Conservation (phyloP, 1,140 invertebrate species). For the Achatina immaculata region DNA sequence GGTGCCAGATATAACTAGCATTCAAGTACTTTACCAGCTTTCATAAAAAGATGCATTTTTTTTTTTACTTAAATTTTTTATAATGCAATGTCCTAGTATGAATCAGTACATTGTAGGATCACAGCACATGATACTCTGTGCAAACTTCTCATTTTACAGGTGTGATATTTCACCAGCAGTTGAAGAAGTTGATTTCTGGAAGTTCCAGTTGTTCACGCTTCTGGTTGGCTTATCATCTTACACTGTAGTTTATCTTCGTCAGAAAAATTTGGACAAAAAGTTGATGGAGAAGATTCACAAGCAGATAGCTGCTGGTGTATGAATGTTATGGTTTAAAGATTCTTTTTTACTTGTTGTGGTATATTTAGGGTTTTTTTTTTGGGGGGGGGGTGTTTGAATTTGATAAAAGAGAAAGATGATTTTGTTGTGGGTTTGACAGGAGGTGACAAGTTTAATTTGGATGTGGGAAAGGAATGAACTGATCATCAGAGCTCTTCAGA, state of each 20-base stretch:
- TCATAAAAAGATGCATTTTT: too few relatives aligned
- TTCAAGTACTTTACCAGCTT: too few relatives aligned
- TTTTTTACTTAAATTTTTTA: too few relatives aligned
- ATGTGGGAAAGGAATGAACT: too few relatives aligned
- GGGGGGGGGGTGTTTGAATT: neutral
- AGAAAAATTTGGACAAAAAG: slow-evolving; percentile 32
- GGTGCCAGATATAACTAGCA: too few relatives aligned
- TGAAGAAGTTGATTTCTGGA: slow-evolving; percentile 35
- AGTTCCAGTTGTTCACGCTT: slow-evolving; percentile 20
- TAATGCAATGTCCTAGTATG: too few relatives aligned
- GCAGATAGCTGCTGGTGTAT: slow-evolving; percentile 34
- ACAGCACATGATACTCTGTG: too few relatives aligned
- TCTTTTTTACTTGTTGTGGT: neutral
- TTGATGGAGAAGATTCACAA: slow-evolving; percentile 38
- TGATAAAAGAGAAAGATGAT: too few relatives aligned
- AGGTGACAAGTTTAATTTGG: too few relatives aligned
- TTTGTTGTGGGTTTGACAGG: too few relatives aligned
- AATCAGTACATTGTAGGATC: too few relatives aligned
- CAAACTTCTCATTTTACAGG: slow-evolving; percentile 21
- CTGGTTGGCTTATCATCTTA: slow-evolving; percentile 25
- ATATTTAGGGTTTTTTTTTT: neutral
- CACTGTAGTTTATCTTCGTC: slow-evolving; percentile 29
- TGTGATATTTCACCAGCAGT: slow-evolving; percentile 39
- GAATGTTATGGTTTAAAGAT: neutral
- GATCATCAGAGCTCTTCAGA: too few relatives aligned